Base-by-base conservation (phyloP, 2,888 invertebrate species). In the Amphipoea lucens region DNA sequence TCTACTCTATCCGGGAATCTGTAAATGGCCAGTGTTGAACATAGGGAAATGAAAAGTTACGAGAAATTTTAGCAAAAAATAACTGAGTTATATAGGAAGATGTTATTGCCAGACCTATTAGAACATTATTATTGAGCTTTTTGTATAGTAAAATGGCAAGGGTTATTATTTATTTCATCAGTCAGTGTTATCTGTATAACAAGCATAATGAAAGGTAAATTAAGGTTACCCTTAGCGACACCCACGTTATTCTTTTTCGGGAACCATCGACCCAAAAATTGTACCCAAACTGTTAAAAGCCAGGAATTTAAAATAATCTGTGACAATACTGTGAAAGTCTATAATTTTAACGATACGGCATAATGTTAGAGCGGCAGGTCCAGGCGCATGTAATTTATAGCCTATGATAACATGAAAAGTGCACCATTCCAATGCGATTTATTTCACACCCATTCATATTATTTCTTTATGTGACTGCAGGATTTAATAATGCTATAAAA, bases 321-420 rank as follows among this genome's bases (percentile, higher is more conserved):
- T 73, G 73, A 48, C 60, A 71, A 68, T 65, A 71, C 42, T 81
- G 63, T 79, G 40, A 72, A 79, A 86, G 78, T 80, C 75, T 77
- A 83, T 81, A 75, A 78, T 82, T 83, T 81, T 69, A 78, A 74
- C 73, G 60, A 73, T 74, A 74, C 71, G 67, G 60, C 69, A 65
- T 68, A 72, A 79, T 76, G 69, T 74, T 76, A 80, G 73, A 75
- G 66, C 63, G 54, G 57, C 72, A 14, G 67, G 71, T 84, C 78
- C 79, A 82, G 80, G 74, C 76, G 67, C 40, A 75, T 63, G 79
- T 79, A 82, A 89, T 89, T 89, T 89, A 89, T 89, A 71, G 85
- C 78, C 66, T 72, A 40, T 74, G 88, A 87, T 90, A 89, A 82
- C 90, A 76, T 87, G 88, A 88, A 90, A 90, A 84, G 80, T 89